phyloP scores from a whole-genome alignment of 2,797 vertebrate species.

The Oryzias dopingdopingensis region DNA sequence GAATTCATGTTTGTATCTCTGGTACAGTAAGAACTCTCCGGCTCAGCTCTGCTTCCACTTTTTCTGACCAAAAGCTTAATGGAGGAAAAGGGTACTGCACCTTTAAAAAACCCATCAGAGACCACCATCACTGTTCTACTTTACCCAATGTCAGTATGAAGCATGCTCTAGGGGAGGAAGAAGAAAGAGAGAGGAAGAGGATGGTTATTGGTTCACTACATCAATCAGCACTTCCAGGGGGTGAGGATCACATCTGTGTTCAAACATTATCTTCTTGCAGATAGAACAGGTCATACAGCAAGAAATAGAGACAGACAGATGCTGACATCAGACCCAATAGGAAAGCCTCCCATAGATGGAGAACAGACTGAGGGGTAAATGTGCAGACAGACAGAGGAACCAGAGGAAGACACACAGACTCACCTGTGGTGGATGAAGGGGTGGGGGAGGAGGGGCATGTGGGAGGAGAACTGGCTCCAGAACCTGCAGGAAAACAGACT shows the following conservation, averaged over 20 bases:
- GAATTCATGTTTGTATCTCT: background rate
- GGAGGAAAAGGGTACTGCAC: slow-evolving; percentile 62
- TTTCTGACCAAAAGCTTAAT: background rate
- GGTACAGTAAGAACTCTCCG: too few relatives aligned
- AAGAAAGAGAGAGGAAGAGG: slow-evolving; percentile 71
- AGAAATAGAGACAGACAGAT: background rate
- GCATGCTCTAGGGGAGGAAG: slow-evolving; percentile 95
- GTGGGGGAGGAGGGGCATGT: slow-evolving; percentile 93
- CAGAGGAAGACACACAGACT: background rate
- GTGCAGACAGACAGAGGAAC: background rate
- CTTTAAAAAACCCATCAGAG: slow-evolving; percentile 80
- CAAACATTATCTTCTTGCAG: background rate
- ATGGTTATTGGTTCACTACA: slow-evolving; percentile 66
- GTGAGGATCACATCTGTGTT: background rate
- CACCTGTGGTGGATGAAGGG: slow-evolving; percentile 78
- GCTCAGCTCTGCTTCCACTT: too few relatives aligned
- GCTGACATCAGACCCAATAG: too few relatives aligned
- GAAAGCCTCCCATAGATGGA: too few relatives aligned
- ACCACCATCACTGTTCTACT: slow-evolving; percentile 86
- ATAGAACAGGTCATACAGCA: background rate
- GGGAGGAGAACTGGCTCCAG: slow-evolving; percentile 87
- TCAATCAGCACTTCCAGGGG: slow-evolving; percentile 43
- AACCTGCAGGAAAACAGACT: slow-evolving; percentile 76
- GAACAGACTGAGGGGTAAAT: background rate
- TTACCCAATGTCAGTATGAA: slow-evolving; percentile 94